A percentile compares a stretch with the other conserved stretches of the same genome.
phyloP scores from a whole-genome alignment of 2,888 invertebrate species.

The Macropis europaea region DNA sequence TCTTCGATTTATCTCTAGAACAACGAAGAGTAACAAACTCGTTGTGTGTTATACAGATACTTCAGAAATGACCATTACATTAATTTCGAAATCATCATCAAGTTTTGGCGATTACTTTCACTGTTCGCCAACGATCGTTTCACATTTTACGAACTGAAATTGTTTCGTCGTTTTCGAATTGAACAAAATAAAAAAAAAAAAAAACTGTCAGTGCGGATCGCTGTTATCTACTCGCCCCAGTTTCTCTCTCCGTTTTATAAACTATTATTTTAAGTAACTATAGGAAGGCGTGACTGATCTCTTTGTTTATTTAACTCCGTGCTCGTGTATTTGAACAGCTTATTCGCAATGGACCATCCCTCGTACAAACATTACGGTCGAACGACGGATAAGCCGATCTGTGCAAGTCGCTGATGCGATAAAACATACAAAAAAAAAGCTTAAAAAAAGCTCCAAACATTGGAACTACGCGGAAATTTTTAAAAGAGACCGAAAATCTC shows the following conservation, averaged over 20 bases:
- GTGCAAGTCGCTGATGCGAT: not conserved
- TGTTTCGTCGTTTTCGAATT: not conserved
- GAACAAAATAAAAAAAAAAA: not conserved
- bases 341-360: constrained; percentile 27
- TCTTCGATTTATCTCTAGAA: constrained; percentile 16
- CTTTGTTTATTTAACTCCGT: constrained; percentile 17
- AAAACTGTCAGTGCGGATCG: not conserved
- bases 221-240: not conserved
- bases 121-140: too few relatives aligned
- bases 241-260: constrained; percentile 13
- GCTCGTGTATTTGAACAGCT: constrained; percentile 7
- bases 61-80: constrained; percentile 1
- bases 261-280: constrained; percentile 36
- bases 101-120: not conserved
- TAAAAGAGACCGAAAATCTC: too few relatives aligned
- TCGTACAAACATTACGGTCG: constrained; percentile 29
- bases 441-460: too few relatives aligned
- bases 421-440: not conserved
- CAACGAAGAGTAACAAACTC: constrained; percentile 19
- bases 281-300: constrained; percentile 22
- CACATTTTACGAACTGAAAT: not conserved
- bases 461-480: too few relatives aligned
- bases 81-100: constrained; percentile 18
- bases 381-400: constrained; percentile 18
- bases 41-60: constrained; percentile 8